Evolutionary conservation across 2,797 vertebrate genomes (phyloP).

Genomic region (Enteromius anoplus): DNA sequence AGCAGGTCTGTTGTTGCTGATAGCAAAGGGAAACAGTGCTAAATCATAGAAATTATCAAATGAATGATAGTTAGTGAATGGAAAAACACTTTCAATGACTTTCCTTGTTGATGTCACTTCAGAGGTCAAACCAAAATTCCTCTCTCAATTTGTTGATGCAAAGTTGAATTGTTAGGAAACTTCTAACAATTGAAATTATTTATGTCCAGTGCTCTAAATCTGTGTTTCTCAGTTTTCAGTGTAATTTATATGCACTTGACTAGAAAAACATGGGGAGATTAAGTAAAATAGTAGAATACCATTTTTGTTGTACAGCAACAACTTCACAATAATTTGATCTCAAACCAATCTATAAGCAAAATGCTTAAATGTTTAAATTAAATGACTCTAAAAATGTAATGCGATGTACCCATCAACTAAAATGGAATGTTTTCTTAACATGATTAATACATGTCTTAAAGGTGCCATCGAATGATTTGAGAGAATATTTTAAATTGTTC

Average conservation of each 20-base stretch:
- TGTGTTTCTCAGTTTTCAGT: no score
- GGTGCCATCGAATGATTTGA: no score
- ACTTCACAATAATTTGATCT: no score
- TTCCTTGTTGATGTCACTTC: background rate
- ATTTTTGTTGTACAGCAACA: no score
- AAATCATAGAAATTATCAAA: background rate
- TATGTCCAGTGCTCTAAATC: no score
- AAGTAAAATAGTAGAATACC: no score
- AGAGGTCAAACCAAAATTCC: background rate
- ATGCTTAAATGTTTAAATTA: background rate
- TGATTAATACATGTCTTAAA: background rate
- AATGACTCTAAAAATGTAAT: background rate
- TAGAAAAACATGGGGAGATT: no score
- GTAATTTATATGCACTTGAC: no score
- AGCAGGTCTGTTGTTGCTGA: background rate
- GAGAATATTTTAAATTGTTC: no score
- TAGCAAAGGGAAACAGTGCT: background rate
- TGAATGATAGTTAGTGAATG: background rate
- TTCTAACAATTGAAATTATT: no score
- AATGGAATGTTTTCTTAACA: background rate
- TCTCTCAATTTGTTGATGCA: background rate
- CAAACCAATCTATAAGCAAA: no score
- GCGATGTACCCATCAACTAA: background rate
- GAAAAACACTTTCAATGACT: background rate
- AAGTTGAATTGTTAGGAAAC: no score